Evolutionary conservation across 2,113 vertebrate genomes (phyloP), one percentile per base, ranked within the genome.

Genomic region (Pterophyllum scalare): DNA sequence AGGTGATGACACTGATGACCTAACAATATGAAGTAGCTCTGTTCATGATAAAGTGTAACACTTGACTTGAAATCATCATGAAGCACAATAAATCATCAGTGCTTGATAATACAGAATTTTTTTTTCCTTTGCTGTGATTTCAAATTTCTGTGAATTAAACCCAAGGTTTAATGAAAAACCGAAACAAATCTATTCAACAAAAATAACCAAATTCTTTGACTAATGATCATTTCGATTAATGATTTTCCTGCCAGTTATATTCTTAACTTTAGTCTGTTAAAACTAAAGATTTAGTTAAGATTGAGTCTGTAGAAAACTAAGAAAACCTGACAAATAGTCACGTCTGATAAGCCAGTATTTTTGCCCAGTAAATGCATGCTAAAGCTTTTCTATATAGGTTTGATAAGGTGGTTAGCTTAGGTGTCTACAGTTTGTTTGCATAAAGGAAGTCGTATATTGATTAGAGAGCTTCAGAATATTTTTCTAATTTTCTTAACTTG

Each of bases 21-120:
- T 62, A 67, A 54, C 56, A 72, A 87, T 77, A 59, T 26, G 12
- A 56, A 58, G 43, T 46, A 14, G 33, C 77, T 26, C 35, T 59
- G 82, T 70, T 70, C 7, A 40, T 22, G 46, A 54, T 54, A 31
- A 28, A 38, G 49, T 13, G 61, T 86, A 86, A 86, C 76, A 80
- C 77, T 77, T 60, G 49, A 87, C 59, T 83, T 87, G 56, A 85
- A 61, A 46, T 54, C 7, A 20, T 60, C 49, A 77, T 64, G 33
- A 78, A 72, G 61, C 77, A 58, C 35, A 61, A 82, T 57, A 40
- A 59, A 54, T 40, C n/a, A 56, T 13, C 59, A 33, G 0, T 35
- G 7, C 46, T 56, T 52, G 43, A 72, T 72, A 52, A 52, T 13
- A 31, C 19, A 33, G 17, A 70, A 70, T 31, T 72, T 52, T 43